Percentiles rank a stretch among this genome's conserved stretches.
These are phyloP conservation scores for Sinodicranocentrus sp. DNA, from an alignment of 2,888 invertebrate genomes.

Conservation along the genomic window DNA sequence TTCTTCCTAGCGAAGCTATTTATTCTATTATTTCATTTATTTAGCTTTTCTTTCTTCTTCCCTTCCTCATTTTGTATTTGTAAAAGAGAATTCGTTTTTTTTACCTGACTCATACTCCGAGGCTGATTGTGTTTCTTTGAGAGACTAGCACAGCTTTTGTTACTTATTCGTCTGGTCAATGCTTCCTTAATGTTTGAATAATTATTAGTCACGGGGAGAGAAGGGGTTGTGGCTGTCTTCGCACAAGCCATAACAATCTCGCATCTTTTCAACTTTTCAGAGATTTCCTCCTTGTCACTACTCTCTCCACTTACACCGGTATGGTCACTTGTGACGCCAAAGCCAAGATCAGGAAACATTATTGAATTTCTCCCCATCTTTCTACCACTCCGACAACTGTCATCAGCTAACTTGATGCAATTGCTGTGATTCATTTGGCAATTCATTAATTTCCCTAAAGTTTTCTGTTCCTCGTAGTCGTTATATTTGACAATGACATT, in stretches of 20 bases:
- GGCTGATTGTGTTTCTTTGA: conserved; percentile 19
- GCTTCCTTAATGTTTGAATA: conserved; percentile 74
- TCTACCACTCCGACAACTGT: conserved; percentile 17
- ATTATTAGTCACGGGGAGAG: conserved; percentile 63
- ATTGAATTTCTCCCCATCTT: conserved; percentile 40
- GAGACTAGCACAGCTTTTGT: conserved; percentile 49
- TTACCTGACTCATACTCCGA: too few species aligned
- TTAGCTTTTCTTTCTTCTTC: conserved; percentile 40
- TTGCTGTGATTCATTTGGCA: not conserved
- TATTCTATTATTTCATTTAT: conserved; percentile 53
- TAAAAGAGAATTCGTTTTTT: not conserved
- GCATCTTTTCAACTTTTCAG: conserved; percentile 24
- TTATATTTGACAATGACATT: conserved; percentile 34
- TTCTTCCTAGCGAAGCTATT: conserved; percentile 26
- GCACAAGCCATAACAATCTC: conserved; percentile 40
- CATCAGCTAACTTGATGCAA: conserved; percentile 31
- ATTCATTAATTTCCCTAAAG: conserved; percentile 49
- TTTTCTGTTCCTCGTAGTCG: conserved; percentile 51
- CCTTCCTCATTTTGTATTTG: not conserved
- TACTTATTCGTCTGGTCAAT: conserved; percentile 68
- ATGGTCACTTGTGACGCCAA: conserved; percentile 25
- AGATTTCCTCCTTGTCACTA: not conserved
- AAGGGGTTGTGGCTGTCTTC: not conserved
- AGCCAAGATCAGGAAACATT: conserved; percentile 37
- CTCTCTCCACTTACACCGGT: conserved; percentile 4